Evolutionary conservation across 92 coral and sea anemone species (phyloP), one percentile per base, ranked within the genome.

Genomic region (Phenganax marumi): DNA sequence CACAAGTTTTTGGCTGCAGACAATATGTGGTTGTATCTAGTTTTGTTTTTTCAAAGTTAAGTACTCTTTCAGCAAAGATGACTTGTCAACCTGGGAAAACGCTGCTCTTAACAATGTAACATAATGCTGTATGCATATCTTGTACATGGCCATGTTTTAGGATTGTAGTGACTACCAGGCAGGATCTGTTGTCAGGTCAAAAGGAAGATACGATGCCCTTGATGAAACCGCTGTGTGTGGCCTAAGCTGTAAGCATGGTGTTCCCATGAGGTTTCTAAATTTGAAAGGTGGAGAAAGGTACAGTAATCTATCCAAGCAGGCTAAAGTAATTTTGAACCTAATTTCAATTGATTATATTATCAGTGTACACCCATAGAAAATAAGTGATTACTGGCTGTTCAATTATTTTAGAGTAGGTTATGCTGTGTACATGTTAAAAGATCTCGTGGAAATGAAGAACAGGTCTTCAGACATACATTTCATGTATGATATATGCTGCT

Each of bases 141-240:
- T 68, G 73, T 4, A 26, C 33, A 17, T 68, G 48, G 33, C 33
- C 48, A 14, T 55, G 49, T 76, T 56, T 63, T 77, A 77, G 70
- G 86, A 82, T 25, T 82, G 85, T 18, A 82, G 70, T 57, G 85
- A 82, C 47, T 82, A 53, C 46, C 89, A 86, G 61, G 89, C 89
- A 66, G 91, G 91, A 12, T 88, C 91, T 21, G 87, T 73, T 26
- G 77, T 89, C 51, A 72, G 84, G 43, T 83, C 89, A 11, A 89
- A 86, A 60, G 91, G 91, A 64, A 58, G 87, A 22, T 89, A 86
- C 79, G 82, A 77, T 25, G 91, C 91, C 70, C 73, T 88, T 8
- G 89, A 85, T 70, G 91, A 88, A 81, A 88, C 91, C 52, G 91
- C 89, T 81, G 86, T 88, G 84, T 89, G 69, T 77, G 89, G 91